Percentiles rank a stretch among this genome's conserved stretches.
Conservation (phyloP, 2,797 vertebrate species). For the Acanthurus tractus region DNA sequence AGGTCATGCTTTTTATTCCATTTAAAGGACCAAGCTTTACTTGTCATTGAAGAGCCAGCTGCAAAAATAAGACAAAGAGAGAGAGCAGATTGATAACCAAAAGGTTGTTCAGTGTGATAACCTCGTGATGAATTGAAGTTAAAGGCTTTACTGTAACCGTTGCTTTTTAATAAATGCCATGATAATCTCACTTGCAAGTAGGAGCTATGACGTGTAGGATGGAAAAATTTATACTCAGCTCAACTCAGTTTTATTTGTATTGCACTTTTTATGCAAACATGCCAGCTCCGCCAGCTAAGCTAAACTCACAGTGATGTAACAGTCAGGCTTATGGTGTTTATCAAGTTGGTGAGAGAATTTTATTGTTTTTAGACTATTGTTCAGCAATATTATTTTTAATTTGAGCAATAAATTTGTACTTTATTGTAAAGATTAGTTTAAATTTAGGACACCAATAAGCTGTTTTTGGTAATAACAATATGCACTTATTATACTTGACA, state of each 20-base stretch:
- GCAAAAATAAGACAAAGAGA: constrained; percentile 27
- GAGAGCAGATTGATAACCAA: constrained; percentile 8
- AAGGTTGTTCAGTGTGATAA: constrained; percentile 29
- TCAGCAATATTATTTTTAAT: neutral
- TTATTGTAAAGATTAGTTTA: neutral
- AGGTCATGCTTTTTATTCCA: constrained; percentile 66
- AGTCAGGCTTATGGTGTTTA: neutral
- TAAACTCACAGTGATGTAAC: neutral
- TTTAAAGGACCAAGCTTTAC: constrained; percentile 55
- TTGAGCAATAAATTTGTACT: neutral
- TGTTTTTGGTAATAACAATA: neutral
- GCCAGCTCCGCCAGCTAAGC: neutral
- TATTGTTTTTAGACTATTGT: constrained; percentile 2
- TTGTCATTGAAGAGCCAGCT: constrained; percentile 38
- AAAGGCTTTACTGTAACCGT: constrained; percentile 32
- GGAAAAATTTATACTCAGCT: constrained; percentile 20
- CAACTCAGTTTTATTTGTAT: too few relatives aligned
- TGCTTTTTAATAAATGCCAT: constrained; percentile 29
- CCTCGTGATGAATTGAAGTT: constrained; percentile 23
- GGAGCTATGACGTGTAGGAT: constrained; percentile 1
- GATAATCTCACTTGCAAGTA: constrained; percentile 18
- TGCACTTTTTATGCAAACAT: too few relatives aligned
- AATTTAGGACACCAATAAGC: neutral
- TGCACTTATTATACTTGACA: neutral
- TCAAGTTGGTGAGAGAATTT: neutral